A percentile compares a stretch with the other conserved stretches of the same genome.
These are phyloP conservation scores for Sthenelais limicola DNA, from an alignment of 2,888 invertebrate genomes.

Conservation along the genomic window DNA sequence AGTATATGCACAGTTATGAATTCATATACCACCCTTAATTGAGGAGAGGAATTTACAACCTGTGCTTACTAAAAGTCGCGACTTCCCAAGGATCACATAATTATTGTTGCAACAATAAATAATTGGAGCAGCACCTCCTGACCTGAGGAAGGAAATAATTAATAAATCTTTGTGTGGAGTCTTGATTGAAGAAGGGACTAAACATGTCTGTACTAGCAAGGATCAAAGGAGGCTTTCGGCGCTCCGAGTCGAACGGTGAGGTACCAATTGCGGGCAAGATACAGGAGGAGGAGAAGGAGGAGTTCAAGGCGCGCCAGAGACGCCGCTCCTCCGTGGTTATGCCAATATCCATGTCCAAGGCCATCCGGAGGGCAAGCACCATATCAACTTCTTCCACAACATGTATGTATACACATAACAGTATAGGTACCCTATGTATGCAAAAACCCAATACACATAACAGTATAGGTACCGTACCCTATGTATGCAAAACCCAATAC, in stretches of 20 bases:
- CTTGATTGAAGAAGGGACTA: too few species aligned
- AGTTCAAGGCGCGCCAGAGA: conserved; percentile 51
- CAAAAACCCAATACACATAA: too few species aligned
- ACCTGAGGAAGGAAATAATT: too few species aligned
- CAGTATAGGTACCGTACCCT: background rate
- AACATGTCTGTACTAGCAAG: conserved; percentile 31
- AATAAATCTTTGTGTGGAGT: too few species aligned
- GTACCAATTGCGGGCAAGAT: conserved; percentile 47
- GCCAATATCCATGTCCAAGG: conserved; percentile 16
- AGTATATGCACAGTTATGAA: too few species aligned
- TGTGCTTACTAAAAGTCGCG: too few species aligned
- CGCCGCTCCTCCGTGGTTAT: conserved; percentile 48
- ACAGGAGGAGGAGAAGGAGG: conserved; percentile 50
- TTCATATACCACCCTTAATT: too few species aligned
- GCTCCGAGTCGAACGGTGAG: conserved; percentile 30
- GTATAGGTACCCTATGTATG: too few species aligned
- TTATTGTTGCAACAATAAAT: too few species aligned
- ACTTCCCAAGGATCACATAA: too few species aligned
- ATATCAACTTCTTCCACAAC: conserved; percentile 44
- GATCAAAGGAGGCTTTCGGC: conserved; percentile 31
- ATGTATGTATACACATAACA: conserved; percentile 48
- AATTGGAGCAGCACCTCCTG: too few species aligned
- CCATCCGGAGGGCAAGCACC: conserved; percentile 40
- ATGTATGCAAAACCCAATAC: background rate
- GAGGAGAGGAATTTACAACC: too few species aligned